Base-by-base conservation (phyloP, 1,140 invertebrate genomes). In the Drosophila athabasca region DNA sequence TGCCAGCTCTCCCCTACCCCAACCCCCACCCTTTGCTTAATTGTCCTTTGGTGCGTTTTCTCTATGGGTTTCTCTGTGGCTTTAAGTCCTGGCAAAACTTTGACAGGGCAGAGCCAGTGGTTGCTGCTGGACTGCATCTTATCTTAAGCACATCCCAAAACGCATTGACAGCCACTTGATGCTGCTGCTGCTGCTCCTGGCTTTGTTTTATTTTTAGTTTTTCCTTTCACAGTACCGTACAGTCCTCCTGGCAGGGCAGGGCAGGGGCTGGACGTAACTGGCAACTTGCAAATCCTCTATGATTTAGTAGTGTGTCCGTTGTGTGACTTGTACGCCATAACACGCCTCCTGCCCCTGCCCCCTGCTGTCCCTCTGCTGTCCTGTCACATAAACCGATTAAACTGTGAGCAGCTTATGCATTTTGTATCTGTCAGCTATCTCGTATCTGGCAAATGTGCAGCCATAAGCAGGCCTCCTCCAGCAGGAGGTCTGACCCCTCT, bases 311-410 rank as follows among this genome's bases (percentile, higher is more conserved):
- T 59, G 52, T 76, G 79, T 66, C 79, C 50, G 45, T 50, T 58
- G 58, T 60, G 64, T 46, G 29, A 29, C 29, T 17, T n/a, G 48
- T 8, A 22, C 19, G 6, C 9, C 26, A 39, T 39, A 4, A 13
- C 35, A 39, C 35, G 64, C 31, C 61, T 3, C 39, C 11, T 52
- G 46, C 49, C 17, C 17, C 17, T 19, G 17, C 17, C 17, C 17
- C 17, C 17, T 19, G 17, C 39, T 49, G 43, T 31, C 41, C 13
- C 51, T 41, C 29, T 57, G 57, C 82, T 85, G 82, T 87, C 82
- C 82, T 85, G 82, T 87, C 82, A 74, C 66, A 84, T 84, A 84
- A 84, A 85, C 78, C 82, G 82, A 82, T 87, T 87, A 85, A 85
- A 85, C 74, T 85, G 82, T 82, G 74, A 88, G 74, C 78, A 87